Percentiles rank a stretch among this genome's conserved stretches.
phyloP scores from a whole-genome alignment of 2,797 vertebrate species.

The Lithobates pipiens region DNA sequence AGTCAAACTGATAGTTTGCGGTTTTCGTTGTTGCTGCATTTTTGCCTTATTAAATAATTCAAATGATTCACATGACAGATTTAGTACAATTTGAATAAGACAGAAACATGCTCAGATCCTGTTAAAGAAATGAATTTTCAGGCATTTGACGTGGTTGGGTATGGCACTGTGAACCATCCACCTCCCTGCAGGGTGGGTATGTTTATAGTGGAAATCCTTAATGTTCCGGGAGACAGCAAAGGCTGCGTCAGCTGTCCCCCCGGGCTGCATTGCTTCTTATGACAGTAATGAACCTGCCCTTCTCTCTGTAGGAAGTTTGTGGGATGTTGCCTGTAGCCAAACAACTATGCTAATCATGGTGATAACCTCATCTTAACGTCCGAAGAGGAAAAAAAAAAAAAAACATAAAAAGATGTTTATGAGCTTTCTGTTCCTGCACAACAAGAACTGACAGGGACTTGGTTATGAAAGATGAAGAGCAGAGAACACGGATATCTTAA shows the following conservation, averaged over 20 bases:
- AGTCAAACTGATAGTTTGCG: no score
- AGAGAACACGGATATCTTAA: not conserved
- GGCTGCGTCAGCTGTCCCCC: conserved; percentile 5
- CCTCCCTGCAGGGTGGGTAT: not conserved
- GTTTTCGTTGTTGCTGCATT: no score
- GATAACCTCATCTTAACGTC: not conserved
- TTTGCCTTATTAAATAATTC: no score
- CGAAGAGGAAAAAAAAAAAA: not conserved
- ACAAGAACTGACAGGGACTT: not conserved
- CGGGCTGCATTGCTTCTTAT: conserved; percentile 2
- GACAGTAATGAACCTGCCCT: not conserved
- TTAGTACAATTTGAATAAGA: not conserved
- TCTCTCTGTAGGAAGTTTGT: conserved; percentile 17
- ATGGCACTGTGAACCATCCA: not conserved
- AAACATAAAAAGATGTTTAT: conserved; percentile 8
- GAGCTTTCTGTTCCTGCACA: conserved; percentile 7
- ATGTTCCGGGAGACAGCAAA: not conserved
- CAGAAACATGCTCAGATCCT: not conserved
- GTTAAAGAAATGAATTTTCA: not conserved
- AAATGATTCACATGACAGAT: not conserved
- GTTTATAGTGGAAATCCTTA: not conserved
- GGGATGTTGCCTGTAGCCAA: conserved; percentile 14
- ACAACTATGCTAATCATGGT: not conserved
- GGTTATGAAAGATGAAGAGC: not conserved
- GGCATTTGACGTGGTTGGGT: not conserved